Evolutionary conservation across 2,113 vertebrate genomes (phyloP).

Genomic region (Coturnix japonica): DNA sequence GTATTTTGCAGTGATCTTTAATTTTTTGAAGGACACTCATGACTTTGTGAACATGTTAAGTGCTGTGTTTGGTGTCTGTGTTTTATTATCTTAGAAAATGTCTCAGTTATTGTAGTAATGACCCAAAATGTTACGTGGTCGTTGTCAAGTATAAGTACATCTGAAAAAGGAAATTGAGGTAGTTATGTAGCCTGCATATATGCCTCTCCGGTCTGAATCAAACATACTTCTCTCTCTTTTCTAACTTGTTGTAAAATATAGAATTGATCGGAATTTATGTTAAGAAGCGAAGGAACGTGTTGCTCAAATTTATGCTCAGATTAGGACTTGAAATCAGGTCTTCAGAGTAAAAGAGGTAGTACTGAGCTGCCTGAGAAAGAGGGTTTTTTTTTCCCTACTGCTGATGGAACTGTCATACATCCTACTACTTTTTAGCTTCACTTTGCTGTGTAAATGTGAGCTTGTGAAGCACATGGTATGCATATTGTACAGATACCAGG

Average conservation of each 20-base stretch:
- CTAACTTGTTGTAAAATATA: neutral
- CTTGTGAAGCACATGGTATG: neutral
- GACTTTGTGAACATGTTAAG: neutral
- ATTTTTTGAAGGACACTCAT: neutral
- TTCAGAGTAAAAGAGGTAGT: constrained; percentile 7
- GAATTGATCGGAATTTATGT: neutral
- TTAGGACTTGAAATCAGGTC: neutral
- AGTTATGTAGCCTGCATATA: neutral
- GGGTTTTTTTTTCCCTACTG: constrained; percentile 22
- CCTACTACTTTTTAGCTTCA: neutral
- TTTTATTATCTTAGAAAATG: neutral
- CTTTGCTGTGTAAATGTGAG: neutral
- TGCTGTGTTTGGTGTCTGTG: neutral
- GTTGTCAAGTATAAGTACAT: neutral
- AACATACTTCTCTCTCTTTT: neutral
- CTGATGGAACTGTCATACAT: neutral
- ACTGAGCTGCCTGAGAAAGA: neutral
- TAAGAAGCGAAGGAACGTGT: neutral
- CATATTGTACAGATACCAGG: neutral
- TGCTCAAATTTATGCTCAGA: neutral
- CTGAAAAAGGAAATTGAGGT: neutral
- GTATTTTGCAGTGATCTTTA: neutral
- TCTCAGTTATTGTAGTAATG: neutral
- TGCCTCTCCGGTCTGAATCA: neutral
- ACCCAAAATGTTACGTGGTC: neutral